Evolutionary conservation across 2,113 vertebrate species (phyloP).

Genomic region (Corvus moneduloides): DNA sequence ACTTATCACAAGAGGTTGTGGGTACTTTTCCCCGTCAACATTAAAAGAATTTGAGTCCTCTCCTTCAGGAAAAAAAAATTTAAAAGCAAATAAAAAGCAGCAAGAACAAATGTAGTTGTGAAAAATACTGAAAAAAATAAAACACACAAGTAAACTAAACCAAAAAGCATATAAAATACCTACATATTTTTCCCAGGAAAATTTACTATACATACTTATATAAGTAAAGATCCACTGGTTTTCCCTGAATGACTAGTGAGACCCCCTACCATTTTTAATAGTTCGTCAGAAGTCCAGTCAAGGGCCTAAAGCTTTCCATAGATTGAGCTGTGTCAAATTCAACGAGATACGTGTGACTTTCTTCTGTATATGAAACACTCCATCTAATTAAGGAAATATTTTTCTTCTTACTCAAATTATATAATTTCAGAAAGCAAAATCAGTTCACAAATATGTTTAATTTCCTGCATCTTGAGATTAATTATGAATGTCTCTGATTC

Average conservation of each 20-base stretch:
- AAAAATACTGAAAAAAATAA: background rate
- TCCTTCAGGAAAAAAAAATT: background rate
- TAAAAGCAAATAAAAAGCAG: background rate
- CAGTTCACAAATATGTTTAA: background rate
- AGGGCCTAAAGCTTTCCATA: background rate
- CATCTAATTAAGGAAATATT: background rate
- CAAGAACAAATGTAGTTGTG: background rate
- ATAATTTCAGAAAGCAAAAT: conserved; percentile 9
- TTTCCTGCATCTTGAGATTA: background rate
- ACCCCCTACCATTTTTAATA: background rate
- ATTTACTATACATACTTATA: background rate
- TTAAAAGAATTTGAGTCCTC: background rate
- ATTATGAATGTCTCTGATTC: background rate
- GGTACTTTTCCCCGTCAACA: background rate
- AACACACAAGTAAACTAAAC: background rate
- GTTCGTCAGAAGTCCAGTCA: background rate
- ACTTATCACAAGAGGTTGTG: background rate
- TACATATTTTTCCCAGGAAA: background rate
- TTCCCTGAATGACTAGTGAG: background rate
- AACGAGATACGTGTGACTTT: background rate
- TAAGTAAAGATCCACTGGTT: background rate
- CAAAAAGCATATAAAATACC: background rate
- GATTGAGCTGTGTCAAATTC: background rate
- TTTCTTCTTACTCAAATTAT: background rate
- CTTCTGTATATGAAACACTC: background rate